Percentiles rank a stretch among this genome's conserved stretches.
Evolutionary conservation across 2,888 invertebrate genomes (phyloP).

Genomic region (Spisula solida): DNA sequence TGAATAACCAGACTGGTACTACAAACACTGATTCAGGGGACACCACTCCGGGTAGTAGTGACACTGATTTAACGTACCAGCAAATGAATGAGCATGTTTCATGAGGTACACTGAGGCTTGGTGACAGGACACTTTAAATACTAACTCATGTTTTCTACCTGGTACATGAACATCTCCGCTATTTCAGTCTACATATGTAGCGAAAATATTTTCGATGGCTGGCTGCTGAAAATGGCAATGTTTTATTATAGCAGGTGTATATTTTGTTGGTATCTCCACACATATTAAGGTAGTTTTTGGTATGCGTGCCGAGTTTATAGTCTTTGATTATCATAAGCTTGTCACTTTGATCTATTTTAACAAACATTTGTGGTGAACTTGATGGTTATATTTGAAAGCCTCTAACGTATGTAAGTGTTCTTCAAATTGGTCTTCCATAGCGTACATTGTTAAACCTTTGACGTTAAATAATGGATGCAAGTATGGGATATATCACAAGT

Average conservation of each 20-base stretch:
- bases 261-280: not conserved
- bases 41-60: slow-evolving; percentile 37
- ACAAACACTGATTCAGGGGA: slow-evolving; percentile 38
- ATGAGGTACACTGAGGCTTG: not conserved
- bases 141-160: not conserved
- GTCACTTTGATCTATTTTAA: not conserved
- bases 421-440: slow-evolving; percentile 5
- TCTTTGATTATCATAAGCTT: not conserved
- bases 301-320: slow-evolving; percentile 21
- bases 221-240: slow-evolving; percentile 5
- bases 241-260: not conserved
- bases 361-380: not conserved
- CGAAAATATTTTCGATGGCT: not conserved
- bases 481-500: not conserved
- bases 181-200: not conserved
- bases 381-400: not conserved
- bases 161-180: not conserved
- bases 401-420: not conserved
- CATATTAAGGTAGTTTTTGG: not conserved
- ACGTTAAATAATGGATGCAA: not conserved
- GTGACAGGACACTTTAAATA: not conserved
- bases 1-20: slow-evolving; percentile 30
- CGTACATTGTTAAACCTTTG: not conserved
- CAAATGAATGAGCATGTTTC: slow-evolving; percentile 24
- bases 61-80: slow-evolving; percentile 33